These are phyloP conservation scores for Lamellibrachia columna DNA, from an alignment of 2,888 invertebrate species.

Conservation along the genomic window DNA sequence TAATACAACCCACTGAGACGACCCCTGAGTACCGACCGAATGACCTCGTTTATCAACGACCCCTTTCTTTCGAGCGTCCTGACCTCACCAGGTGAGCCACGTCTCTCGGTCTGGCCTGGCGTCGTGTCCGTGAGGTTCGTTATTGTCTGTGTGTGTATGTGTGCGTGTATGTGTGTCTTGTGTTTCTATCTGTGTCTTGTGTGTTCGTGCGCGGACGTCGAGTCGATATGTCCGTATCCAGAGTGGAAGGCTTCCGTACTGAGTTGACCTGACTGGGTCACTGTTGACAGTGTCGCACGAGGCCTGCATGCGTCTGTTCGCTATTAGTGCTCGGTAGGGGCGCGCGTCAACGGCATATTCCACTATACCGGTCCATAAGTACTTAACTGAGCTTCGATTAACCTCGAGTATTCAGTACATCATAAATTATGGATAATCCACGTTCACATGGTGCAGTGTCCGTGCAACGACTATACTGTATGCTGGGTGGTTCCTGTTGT, in stretches of 20 bases:
- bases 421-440: neutral
- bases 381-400: neutral
- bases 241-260: neutral
- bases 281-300: neutral
- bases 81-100: neutral
- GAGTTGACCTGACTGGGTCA: neutral
- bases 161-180: neutral
- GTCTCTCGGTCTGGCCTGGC: neutral
- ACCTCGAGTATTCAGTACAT: neutral
- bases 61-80: neutral
- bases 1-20: neutral
- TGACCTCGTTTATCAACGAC: neutral
- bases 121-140: neutral
- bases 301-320: neutral
- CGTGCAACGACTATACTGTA: neutral
- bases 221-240: neutral
- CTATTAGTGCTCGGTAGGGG: neutral
- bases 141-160: neutral
- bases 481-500: too few relatives aligned
- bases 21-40: neutral
- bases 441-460: neutral
- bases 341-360: neutral
- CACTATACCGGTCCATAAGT: neutral
- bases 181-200: neutral
- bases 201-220: neutral